phyloP scores from a whole-genome alignment of 2,113 vertebrate genomes.

The Machaerirhynchus nigripectus region DNA sequence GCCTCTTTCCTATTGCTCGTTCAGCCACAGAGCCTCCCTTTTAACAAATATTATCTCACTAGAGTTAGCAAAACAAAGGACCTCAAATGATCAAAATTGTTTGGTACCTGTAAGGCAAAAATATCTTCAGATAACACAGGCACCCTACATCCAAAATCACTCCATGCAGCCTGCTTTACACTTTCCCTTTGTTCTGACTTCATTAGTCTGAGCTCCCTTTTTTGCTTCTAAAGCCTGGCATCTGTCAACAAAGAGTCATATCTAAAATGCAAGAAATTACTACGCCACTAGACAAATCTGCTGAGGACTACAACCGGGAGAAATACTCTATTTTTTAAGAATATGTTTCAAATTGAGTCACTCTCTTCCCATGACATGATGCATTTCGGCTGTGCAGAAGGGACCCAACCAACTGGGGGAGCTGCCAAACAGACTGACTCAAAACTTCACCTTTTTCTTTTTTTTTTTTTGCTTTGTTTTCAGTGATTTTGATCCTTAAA shows the following conservation, averaged over 20 bases:
- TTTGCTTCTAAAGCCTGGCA: neutral
- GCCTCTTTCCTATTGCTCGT: neutral
- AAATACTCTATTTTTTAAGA: neutral
- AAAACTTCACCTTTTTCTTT: neutral
- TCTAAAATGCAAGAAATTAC: neutral
- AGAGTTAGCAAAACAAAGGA: neutral
- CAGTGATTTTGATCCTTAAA: neutral
- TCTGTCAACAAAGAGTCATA: neutral
- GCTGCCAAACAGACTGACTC: neutral
- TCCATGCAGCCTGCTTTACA: neutral
- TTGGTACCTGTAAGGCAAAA: neutral
- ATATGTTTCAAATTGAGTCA: neutral
- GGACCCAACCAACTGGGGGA: neutral
- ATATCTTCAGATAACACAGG: neutral
- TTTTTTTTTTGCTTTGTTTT: neutral
- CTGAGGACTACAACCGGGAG: neutral
- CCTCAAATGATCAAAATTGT: neutral
- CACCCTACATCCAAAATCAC: neutral
- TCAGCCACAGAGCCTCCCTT: rapidly evolving
- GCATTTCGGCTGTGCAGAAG: neutral
- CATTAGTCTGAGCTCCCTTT: neutral
- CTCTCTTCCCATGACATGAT: neutral
- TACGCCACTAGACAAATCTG: neutral
- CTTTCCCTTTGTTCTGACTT: neutral
- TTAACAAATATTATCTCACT: neutral